Percentiles rank a stretch among this genome's conserved stretches.
These are phyloP conservation scores for Campylorhamphus procurvoides DNA, from an alignment of 2,113 vertebrate species.

Conservation along the genomic window DNA sequence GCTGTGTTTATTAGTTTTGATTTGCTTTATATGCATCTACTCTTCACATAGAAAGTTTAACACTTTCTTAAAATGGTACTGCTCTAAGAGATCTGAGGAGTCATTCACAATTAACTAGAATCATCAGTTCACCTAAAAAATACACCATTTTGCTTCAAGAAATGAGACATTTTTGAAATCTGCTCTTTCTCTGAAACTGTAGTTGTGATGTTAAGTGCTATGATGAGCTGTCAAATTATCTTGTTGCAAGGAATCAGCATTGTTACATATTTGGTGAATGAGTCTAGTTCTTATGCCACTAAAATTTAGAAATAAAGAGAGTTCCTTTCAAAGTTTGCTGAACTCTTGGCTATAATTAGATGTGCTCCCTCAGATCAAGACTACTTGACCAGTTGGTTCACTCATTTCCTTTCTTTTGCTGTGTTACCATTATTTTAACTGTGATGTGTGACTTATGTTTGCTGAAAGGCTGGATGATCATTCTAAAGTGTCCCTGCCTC, in stretches of 20 bases:
- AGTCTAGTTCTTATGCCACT: not conserved
- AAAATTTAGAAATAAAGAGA: not conserved
- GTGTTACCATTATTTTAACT: not conserved
- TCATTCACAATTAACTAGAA: not conserved
- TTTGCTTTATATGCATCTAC: not conserved
- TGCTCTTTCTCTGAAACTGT: not conserved
- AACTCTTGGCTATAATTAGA: not conserved
- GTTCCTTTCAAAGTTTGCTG: not conserved
- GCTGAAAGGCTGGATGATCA: not conserved
- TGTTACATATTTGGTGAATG: not conserved
- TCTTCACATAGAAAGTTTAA: not conserved
- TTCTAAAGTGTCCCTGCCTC: not conserved
- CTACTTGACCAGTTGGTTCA: not conserved
- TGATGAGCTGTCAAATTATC: not conserved
- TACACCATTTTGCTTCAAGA: not conserved
- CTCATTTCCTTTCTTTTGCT: not conserved
- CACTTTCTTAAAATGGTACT: not conserved
- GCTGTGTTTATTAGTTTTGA: not conserved
- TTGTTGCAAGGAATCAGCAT: not conserved
- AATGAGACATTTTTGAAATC: not conserved
- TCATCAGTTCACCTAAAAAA: not conserved
- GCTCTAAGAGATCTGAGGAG: not conserved
- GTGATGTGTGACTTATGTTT: rapidly evolving
- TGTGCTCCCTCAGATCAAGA: not conserved
- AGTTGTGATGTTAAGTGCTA: not conserved